Percentiles rank a stretch among this genome's conserved stretches.
phyloP scores from a whole-genome alignment of 1,140 invertebrate species.

The Pomacea maculata region DNA sequence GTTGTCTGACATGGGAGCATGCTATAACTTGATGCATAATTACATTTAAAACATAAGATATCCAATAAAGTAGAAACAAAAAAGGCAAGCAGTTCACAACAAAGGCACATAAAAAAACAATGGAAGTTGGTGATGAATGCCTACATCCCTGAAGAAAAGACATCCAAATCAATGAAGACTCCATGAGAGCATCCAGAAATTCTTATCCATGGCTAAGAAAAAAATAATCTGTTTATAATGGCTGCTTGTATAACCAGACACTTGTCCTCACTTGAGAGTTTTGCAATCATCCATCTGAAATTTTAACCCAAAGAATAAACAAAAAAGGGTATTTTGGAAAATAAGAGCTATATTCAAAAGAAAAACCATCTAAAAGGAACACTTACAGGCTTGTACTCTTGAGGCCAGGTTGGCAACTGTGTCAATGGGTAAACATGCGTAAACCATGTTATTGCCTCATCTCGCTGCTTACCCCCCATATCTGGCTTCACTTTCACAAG shows the following conservation, averaged over 20 bases:
- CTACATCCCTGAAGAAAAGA: too few relatives aligned
- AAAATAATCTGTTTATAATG: too few relatives aligned
- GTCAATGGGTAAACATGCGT: constrained; percentile 95
- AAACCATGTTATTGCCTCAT: constrained; percentile 99
- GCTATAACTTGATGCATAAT: too few relatives aligned
- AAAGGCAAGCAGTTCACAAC: not conserved
- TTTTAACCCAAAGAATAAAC: not conserved
- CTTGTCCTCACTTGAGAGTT: not conserved
- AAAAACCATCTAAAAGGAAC: not conserved
- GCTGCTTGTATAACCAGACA: too few relatives aligned
- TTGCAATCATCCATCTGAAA: not conserved
- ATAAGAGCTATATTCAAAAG: not conserved
- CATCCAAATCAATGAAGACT: too few relatives aligned
- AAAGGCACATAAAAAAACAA: not conserved
- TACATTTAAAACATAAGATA: too few relatives aligned
- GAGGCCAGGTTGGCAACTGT: constrained; percentile 87
- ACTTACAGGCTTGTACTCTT: constrained; percentile 85
- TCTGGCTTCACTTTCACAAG: constrained; percentile 88
- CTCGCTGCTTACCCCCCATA: constrained; percentile 94
- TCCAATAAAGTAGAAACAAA: not conserved
- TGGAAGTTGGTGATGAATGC: too few relatives aligned
- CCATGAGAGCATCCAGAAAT: too few relatives aligned
- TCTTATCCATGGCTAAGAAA: too few relatives aligned
- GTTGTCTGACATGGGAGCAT: too few relatives aligned
- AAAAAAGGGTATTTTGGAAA: not conserved